Base-by-base conservation (phyloP, 2,113 vertebrate genomes). In the Mystacornis crossleyi region DNA sequence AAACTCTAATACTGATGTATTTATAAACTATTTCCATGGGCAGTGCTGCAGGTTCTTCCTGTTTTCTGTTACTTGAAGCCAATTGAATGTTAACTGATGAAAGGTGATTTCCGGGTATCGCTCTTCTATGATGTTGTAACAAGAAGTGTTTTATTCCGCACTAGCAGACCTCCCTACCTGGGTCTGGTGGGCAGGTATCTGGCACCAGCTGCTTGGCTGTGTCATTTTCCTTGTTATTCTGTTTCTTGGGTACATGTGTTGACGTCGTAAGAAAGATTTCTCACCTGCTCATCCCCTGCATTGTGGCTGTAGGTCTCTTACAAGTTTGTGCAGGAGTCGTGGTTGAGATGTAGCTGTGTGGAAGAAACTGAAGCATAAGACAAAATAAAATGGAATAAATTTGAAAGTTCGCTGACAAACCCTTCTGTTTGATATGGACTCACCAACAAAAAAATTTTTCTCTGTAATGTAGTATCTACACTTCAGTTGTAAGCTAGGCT, bases 241-340 rank as follows among this genome's bases (percentile, higher is more conserved):
- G 18, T 64, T 42, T 42, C 64, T 64, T 16, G 12, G 23, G 4
- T 57, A 7, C 11, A 2, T 18, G 11, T 50, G 24, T 18, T 72
- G 40, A 18, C 69, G 64, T 42, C 0, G 0, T 18, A n/a, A 51
- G 47, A n/a, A 51, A 19, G 43, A 34, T 40, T 70, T 61, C 26
- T 70, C 24, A 43, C 16, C 6, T 10, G 16, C 11, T 87, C 45
- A 26, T 47, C 10, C 69, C 31, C 10, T 0, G 0, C 0, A 0
- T 42, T 31, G 23, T 40, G 19, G 21, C 28, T 18, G 4, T 38
- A 26, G 55, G 20, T 66, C 40, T 87, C 40, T 51, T 43, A 26
- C 1, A 18, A 12, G 9, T 61, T 60, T 78, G 28, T 62, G 24
- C 33, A 21, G 87, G 43, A 47, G 6, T 13, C 48, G 31, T n/a